Conservation (phyloP, 2,888 invertebrate genomes). For the Iphiclides podalirius region DNA sequence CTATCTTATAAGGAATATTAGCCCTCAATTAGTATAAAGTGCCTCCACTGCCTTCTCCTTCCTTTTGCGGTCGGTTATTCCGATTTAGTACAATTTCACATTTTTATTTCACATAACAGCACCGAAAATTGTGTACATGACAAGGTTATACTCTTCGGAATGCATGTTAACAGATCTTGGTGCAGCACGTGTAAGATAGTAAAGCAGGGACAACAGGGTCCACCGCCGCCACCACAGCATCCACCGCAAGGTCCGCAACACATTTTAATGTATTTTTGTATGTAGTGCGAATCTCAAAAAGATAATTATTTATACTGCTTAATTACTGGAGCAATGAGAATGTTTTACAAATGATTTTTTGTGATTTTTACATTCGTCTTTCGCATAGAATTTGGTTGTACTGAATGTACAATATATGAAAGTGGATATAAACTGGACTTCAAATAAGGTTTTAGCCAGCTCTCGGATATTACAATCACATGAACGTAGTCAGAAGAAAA, state of each 20-base stretch:
- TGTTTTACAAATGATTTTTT: constrained; percentile 11
- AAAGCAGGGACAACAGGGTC: constrained; percentile 52
- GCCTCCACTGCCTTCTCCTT: too few relatives aligned
- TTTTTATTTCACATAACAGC: constrained; percentile 30
- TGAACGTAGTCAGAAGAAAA: too few relatives aligned
- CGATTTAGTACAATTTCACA: too few relatives aligned
- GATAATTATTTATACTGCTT: too few relatives aligned
- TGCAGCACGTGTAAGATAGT: constrained; percentile 70
- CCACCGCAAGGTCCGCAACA: constrained; percentile 4
- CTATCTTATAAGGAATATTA: too few relatives aligned
- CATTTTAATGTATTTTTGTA: background rate
- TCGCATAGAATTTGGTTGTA: constrained; percentile 17
- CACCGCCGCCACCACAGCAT: constrained; percentile 35
- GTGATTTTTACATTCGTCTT: constrained; percentile 16
- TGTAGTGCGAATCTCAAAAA: too few relatives aligned
- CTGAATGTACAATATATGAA: too few relatives aligned
- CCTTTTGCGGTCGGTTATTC: too few relatives aligned
- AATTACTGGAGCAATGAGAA: background rate
- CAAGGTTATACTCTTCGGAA: constrained; percentile 13
- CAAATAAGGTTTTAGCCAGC: too few relatives aligned
- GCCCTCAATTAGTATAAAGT: too few relatives aligned
- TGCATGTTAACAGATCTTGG: constrained; percentile 59
- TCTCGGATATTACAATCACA: too few relatives aligned
- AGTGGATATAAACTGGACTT: too few relatives aligned
- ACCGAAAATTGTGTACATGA: constrained; percentile 27